Evolutionary conservation across 2,113 vertebrate genomes (phyloP).

Genomic region (Ctenodactylus gundi): DNA sequence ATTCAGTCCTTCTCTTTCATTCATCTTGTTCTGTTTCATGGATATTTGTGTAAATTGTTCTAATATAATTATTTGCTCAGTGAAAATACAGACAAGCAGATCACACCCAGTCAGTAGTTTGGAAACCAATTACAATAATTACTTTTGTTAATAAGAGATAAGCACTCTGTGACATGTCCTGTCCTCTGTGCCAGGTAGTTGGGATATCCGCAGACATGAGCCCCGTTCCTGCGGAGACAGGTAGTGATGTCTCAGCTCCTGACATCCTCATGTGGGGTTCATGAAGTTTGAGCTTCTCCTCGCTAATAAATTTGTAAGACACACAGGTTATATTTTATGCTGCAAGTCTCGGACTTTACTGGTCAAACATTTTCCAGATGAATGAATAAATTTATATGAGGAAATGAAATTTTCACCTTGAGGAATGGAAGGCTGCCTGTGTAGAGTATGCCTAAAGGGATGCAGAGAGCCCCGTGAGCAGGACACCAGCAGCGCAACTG

Average conservation of each 20-base stretch:
- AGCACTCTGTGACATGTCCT: rapidly evolving
- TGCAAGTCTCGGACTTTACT: not conserved
- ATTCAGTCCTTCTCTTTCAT: not conserved
- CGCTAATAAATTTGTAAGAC: not conserved
- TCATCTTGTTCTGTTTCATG: not conserved
- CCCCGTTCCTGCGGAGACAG: not conserved
- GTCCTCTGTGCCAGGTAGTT: not conserved
- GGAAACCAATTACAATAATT: rapidly evolving
- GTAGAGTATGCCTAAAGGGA: rapidly evolving
- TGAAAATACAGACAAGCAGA: not conserved
- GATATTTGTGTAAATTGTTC: too few relatives aligned
- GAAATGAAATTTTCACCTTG: not conserved
- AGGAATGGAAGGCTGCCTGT: rapidly evolving
- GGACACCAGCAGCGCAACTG: rapidly evolving
- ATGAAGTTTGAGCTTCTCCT: rapidly evolving
- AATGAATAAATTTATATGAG: not conserved
- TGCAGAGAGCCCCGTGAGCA: too few relatives aligned
- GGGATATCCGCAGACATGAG: not conserved
- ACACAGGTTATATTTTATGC: not conserved
- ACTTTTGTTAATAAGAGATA: not conserved
- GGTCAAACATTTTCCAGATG: not conserved
- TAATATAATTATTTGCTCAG: too few relatives aligned
- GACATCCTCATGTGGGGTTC: not conserved
- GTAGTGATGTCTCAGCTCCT: not conserved
- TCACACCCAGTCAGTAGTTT: too few relatives aligned